Base-by-base conservation (phyloP, 2,888 invertebrate genomes). In the Perizoma affinitatum region DNA sequence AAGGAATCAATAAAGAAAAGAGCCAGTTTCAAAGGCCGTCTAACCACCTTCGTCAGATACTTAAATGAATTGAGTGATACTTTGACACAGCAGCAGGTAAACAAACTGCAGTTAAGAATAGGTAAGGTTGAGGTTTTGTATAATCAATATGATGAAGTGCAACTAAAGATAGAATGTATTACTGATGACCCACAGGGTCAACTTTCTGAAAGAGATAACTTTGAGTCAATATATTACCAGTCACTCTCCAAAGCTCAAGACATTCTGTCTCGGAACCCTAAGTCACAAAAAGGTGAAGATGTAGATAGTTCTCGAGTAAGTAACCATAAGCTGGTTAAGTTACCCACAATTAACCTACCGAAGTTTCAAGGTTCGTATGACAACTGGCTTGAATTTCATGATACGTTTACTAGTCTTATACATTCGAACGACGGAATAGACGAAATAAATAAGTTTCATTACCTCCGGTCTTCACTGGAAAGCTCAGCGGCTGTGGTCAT, bases 301-400 rank as follows among this genome's bases (percentile, higher is more conserved):
- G 6, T 22, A 22, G 36, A 44, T 4, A 38, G 11, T 53, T 36
- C 52, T 36, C 43, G 22, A 9, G 44, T 10, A 5, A 38, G 22
- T 9, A 44, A 44, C 8, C 43, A 44, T 6, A 53, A 44, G 38
- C 38, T 36, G 22, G 63, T 69, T 49, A 70, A 65, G 41, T 66
- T 73, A 42, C 69, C 71, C 46, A 71, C 67, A 7, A 71, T 72
- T 33, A 63, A 72, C n/a, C 55, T 73, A 11, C 71, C 72, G 4
- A 69, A 67, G 45, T 71, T 72, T 56, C 52, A 47, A 36, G 72
- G 70, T 9, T 58, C 41, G 5, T 70, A 68, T 54, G 57, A 61
- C 1, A 68, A 66, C 33, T 73, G 74, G 70, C 46, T 72, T 4
- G 75, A 72, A 48, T 73, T 75, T 58, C 61, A 51, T 6, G 73